phyloP scores from a whole-genome alignment of 2,888 invertebrate genomes.

The Rhogogaster chlorosoma region DNA sequence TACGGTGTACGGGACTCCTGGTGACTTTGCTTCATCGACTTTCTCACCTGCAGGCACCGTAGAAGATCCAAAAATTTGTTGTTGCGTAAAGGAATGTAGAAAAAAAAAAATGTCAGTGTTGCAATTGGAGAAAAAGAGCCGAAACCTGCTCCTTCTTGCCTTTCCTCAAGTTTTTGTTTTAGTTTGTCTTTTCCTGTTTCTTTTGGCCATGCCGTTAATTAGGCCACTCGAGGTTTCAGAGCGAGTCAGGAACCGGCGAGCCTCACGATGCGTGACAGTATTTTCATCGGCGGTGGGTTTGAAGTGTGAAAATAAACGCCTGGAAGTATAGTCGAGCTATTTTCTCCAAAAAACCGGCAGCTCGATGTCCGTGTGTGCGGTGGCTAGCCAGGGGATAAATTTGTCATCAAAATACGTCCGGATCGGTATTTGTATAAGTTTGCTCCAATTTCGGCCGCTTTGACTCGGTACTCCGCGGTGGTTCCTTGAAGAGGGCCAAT shows the following conservation, averaged over 20 bases:
- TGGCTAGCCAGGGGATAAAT: conserved; percentile 18
- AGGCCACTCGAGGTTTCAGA: neutral
- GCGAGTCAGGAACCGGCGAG: neutral
- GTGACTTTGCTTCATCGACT: conserved; percentile 19
- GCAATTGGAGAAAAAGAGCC: neutral
- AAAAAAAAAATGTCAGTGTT: neutral
- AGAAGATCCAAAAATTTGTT: neutral
- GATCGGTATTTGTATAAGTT: conserved; percentile 22
- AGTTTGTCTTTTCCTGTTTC: neutral
- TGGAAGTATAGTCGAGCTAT: neutral
- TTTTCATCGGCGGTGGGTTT: neutral
- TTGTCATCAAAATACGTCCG: conserved; percentile 45
- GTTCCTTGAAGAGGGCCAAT: conserved; percentile 64
- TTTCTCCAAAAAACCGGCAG: neutral
- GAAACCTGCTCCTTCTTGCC: neutral
- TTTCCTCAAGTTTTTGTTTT: neutral
- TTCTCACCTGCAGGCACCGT: conserved; percentile 19
- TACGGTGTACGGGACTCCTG: neutral
- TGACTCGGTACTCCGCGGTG: conserved; percentile 56
- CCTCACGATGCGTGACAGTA: conserved; percentile 2
- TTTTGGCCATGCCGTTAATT: neutral
- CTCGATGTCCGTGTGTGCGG: neutral
- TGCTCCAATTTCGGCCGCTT: conserved; percentile 65
- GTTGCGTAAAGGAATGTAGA: neutral
- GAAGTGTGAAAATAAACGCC: conserved; percentile 9